Conservation (phyloP, 2,113 vertebrate genomes). For the Ictalurus punctatus region DNA sequence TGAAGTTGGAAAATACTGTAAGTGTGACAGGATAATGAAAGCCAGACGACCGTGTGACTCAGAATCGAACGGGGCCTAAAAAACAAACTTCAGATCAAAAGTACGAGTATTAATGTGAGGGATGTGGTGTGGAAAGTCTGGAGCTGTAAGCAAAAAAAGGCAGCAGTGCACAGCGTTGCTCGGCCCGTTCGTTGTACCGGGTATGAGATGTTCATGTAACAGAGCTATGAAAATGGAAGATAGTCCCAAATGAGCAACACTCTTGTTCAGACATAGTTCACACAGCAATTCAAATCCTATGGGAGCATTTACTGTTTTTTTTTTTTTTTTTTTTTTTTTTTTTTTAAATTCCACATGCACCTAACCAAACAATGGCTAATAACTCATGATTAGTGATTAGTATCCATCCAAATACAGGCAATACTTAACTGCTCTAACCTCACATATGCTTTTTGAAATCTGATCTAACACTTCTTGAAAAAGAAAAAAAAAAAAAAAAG, state of each 20-base stretch:
- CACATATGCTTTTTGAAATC: conserved; percentile 3
- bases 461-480: neutral
- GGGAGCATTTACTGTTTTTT: neutral
- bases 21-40: conserved; percentile 48
- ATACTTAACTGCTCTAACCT: conserved; percentile 3
- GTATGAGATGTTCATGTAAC: neutral
- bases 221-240: neutral
- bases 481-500: neutral
- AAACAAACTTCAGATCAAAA: conserved; percentile 48
- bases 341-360: conserved; percentile 1
- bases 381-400: conserved; percentile 24
- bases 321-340: neutral
- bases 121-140: conserved; percentile 44
- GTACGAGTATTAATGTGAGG: conserved; percentile 34
- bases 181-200: neutral
- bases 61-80: conserved; percentile 19
- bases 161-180: neutral
- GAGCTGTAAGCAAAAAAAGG: conserved; percentile 4
- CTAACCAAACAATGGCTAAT: conserved; percentile 35
- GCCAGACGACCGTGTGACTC: conserved; percentile 42
- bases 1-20: conserved; percentile 34
- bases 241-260: conserved; percentile 10
- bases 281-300: neutral
- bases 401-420: conserved; percentile 15
- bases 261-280: neutral